Evolutionary conservation across 2,113 vertebrate species (phyloP).

Genomic region (Chloropsis cyanopogon): DNA sequence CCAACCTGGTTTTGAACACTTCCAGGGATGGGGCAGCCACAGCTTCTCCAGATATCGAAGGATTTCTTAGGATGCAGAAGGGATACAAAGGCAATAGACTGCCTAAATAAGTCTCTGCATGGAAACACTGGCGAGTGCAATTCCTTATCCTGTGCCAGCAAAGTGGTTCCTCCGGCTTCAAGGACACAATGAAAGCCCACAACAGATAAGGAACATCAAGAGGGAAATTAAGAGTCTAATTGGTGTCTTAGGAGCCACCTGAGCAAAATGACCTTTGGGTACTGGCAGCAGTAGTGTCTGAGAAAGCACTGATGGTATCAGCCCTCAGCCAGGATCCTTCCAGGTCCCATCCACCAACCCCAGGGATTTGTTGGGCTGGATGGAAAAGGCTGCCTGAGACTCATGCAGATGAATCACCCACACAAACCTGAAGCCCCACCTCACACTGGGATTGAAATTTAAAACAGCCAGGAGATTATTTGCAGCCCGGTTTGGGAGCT

Average conservation of each 20-base stretch:
- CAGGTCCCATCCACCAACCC: not conserved
- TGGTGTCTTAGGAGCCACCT: not conserved
- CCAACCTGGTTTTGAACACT: not conserved
- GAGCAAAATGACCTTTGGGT: not conserved
- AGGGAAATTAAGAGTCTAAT: not conserved
- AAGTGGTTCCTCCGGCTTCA: not conserved
- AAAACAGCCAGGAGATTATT: not conserved
- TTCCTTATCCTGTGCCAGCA: not conserved
- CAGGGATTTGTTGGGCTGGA: not conserved
- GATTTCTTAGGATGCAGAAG: not conserved
- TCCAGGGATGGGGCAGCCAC: not conserved
- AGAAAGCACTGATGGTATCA: not conserved
- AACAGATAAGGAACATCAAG: not conserved
- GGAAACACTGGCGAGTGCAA: not conserved
- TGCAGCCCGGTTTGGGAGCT: not conserved
- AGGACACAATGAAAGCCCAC: not conserved
- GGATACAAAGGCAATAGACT: not conserved
- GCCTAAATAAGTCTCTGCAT: not conserved
- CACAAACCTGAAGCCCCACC: slow-evolving; percentile 36
- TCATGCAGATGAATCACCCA: slow-evolving; percentile 60
- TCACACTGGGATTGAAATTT: not conserved
- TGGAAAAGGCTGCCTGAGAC: not conserved
- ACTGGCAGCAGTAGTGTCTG: not conserved
- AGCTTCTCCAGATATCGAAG: not conserved
- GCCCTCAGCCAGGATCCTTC: not conserved